These are phyloP conservation scores for Episyrphus balteatus DNA, from an alignment of 1,140 invertebrate genomes.

Conservation along the genomic window DNA sequence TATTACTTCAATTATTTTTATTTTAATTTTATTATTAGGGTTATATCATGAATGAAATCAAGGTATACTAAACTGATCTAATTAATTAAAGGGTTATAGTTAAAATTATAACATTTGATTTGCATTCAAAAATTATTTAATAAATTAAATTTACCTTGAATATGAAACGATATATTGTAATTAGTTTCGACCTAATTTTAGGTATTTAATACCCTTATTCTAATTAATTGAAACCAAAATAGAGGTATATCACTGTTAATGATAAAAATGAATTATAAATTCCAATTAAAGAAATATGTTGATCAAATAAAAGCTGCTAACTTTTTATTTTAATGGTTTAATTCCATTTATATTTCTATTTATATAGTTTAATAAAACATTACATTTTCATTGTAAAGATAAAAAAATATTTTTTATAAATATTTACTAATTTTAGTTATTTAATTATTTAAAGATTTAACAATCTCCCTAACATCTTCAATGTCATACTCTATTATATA, in stretches of 20 bases:
- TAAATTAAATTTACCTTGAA: slow-evolving; percentile 40
- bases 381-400: slow-evolving; percentile 49
- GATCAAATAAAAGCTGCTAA: slow-evolving; percentile 39
- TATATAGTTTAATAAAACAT: slow-evolving; percentile 46
- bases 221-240: slow-evolving; percentile 46
- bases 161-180: slow-evolving; percentile 44
- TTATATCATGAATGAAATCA: slow-evolving; percentile 50
- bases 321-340: slow-evolving; percentile 41
- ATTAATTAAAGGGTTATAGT: slow-evolving; percentile 46
- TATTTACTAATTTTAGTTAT: slow-evolving; percentile 24
- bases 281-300: slow-evolving; percentile 40
- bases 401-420: slow-evolving; percentile 42
- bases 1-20: slow-evolving; percentile 39
- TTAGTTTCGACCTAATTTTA: slow-evolving; percentile 48
- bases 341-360: slow-evolving; percentile 41
- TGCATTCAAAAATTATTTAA: slow-evolving; percentile 48
- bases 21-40: slow-evolving; percentile 44
- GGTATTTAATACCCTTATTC: slow-evolving; percentile 39
- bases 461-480: slow-evolving; percentile 46
- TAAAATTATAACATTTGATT: slow-evolving; percentile 52
- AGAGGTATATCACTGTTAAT: slow-evolving; percentile 47
- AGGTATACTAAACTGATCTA: slow-evolving; percentile 46
- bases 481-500: slow-evolving; percentile 45
- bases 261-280: slow-evolving; percentile 36
- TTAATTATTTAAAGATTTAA: slow-evolving; percentile 24